phyloP scores from a whole-genome alignment of 1,140 invertebrate species.

The Anthonomus grandis region DNA sequence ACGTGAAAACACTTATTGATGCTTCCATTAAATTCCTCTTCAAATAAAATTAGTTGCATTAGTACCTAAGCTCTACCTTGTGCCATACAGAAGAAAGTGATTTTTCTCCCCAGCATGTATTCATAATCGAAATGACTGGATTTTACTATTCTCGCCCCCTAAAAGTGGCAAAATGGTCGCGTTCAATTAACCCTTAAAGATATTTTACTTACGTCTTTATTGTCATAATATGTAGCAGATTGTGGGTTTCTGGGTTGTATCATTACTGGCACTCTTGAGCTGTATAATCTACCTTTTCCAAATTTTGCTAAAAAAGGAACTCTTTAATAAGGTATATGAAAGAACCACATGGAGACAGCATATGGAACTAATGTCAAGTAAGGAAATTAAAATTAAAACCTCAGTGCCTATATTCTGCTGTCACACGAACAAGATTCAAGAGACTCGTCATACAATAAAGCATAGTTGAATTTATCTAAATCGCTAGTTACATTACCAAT shows the following conservation, averaged over 20 bases:
- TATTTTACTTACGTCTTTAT: conserved; percentile 62
- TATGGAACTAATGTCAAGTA: too few relatives aligned
- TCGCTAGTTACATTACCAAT: too few relatives aligned
- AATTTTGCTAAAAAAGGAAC: conserved; percentile 34
- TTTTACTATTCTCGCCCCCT: conserved; percentile 87
- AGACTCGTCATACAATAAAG: too few relatives aligned
- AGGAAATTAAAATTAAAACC: too few relatives aligned
- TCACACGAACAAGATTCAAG: too few relatives aligned
- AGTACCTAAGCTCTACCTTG: conserved; percentile 55
- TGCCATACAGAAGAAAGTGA: conserved; percentile 86
- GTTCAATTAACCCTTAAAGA: too few relatives aligned
- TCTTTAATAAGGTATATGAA: too few relatives aligned
- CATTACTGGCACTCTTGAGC: conserved; percentile 58
- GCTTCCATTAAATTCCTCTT: neutral
- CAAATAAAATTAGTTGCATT: neutral
- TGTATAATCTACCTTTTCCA: conserved; percentile 51
- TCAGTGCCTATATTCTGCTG: too few relatives aligned
- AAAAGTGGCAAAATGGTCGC: conserved; percentile 28
- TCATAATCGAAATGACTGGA: conserved; percentile 91
- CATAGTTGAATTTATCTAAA: too few relatives aligned
- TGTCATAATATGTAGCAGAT: conserved; percentile 65
- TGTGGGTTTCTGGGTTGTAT: conserved; percentile 64
- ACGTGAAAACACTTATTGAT: neutral
- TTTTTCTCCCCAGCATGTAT: conserved; percentile 89
- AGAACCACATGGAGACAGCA: too few relatives aligned